These are phyloP conservation scores for Carlito syrichta DNA, from an alignment of 2,113 vertebrate species.

Conservation along the genomic window DNA sequence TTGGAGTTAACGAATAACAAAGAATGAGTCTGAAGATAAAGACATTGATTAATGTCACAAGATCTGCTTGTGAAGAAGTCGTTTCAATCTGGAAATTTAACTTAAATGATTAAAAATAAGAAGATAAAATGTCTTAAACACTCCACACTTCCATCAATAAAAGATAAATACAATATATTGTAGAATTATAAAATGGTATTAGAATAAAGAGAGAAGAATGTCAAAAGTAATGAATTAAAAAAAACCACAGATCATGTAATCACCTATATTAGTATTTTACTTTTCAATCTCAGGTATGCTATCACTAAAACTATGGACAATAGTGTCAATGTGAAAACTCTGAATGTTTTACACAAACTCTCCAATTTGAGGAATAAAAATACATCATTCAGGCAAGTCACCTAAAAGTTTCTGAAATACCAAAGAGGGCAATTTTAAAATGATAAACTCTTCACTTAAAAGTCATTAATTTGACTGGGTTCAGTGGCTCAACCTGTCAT, in stretches of 20 bases:
- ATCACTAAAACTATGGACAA: background rate
- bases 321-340: background rate
- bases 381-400: background rate
- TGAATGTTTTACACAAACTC: background rate
- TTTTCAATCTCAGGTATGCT: background rate
- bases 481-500: too few species aligned
- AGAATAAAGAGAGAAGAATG: background rate
- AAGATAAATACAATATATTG: background rate
- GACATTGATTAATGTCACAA: slow-evolving; percentile 48
- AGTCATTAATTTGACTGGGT: too few species aligned
- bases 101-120: background rate
- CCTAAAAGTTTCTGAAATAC: background rate
- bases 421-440: background rate
- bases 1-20: slow-evolving; percentile 43
- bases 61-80: slow-evolving; percentile 11
- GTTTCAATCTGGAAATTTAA: slow-evolving; percentile 34
- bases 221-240: background rate
- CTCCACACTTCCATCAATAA: background rate
- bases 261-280: background rate
- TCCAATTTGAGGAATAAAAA: background rate
- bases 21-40: slow-evolving; percentile 14
- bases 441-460: background rate
- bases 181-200: background rate
- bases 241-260: background rate
- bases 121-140: slow-evolving; percentile 26